Evolutionary conservation across 1,140 invertebrate genomes (phyloP).

Genomic region (Neodiprion pinetum): DNA sequence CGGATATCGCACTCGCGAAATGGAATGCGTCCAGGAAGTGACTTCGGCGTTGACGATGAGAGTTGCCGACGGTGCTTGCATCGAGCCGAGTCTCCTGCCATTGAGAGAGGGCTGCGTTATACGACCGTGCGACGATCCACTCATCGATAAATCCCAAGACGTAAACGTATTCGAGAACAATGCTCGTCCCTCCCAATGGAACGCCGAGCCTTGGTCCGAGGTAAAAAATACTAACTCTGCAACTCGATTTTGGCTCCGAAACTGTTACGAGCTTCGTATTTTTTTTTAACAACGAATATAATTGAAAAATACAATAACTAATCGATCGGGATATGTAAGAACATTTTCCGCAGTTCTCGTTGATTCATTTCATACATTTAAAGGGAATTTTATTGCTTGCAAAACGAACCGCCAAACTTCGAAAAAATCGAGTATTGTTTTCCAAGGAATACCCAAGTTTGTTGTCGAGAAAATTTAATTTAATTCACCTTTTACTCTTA

Average conservation of each 20-base stretch:
- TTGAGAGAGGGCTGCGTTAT: conserved; percentile 45
- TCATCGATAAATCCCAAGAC: not conserved
- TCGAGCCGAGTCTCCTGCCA: conserved; percentile 48
- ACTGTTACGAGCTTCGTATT: no score
- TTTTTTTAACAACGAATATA: no score
- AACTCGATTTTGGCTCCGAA: no score
- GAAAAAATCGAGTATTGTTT: not conserved
- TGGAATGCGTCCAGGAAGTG: conserved; percentile 62
- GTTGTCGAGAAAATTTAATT: conserved; percentile 3
- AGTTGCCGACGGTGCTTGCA: conserved; percentile 57
- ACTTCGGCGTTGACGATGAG: conserved; percentile 59
- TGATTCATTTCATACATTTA: no score
- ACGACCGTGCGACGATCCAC: conserved; percentile 35
- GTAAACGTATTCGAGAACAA: conserved; percentile 39
- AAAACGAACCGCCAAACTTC: not conserved
- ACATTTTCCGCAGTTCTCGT: no score
- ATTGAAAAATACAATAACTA: no score
- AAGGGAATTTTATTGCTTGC: no score
- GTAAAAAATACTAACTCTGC: conserved; percentile 29
- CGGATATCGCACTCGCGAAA: conserved; percentile 66
- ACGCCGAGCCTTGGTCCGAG: conserved; percentile 48
- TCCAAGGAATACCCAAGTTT: not conserved
- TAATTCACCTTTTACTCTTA: not conserved
- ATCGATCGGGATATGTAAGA: no score
- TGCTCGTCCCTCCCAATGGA: conserved; percentile 50